Evolutionary conservation across 2,113 vertebrate species (phyloP).

Genomic region (Mustelus asterias): DNA sequence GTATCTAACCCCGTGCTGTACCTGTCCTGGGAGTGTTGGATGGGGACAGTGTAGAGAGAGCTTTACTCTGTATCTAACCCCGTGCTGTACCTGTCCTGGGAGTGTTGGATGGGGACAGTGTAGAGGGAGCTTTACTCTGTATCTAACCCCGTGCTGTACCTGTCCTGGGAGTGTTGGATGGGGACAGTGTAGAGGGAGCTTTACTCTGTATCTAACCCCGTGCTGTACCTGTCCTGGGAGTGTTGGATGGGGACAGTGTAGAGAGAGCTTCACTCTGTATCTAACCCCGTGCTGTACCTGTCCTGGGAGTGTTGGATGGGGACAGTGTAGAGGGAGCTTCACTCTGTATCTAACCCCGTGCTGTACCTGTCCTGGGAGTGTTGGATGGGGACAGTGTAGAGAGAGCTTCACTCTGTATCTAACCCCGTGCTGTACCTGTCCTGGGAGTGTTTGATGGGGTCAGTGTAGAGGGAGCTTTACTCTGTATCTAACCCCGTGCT

Average conservation of each 20-base stretch:
- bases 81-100: not conserved
- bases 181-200: not conserved
- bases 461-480: not conserved
- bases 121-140: not conserved
- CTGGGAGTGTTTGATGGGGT: not conserved
- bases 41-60: not conserved
- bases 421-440: not conserved
- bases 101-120: not conserved
- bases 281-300: not conserved
- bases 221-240: not conserved
- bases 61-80: not conserved
- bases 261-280: not conserved
- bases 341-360: not conserved
- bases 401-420: not conserved
- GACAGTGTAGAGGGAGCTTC: not conserved
- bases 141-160: not conserved
- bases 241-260: not conserved
- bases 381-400: not conserved
- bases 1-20: not conserved
- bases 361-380: not conserved
- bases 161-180: not conserved
- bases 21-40: not conserved
- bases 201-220: not conserved
- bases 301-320: not conserved
- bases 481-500: not conserved